Evolutionary conservation across 2,113 vertebrate species (phyloP), one percentile per base, ranked within the genome.

Genomic region (Marcusenius ussheri): DNA sequence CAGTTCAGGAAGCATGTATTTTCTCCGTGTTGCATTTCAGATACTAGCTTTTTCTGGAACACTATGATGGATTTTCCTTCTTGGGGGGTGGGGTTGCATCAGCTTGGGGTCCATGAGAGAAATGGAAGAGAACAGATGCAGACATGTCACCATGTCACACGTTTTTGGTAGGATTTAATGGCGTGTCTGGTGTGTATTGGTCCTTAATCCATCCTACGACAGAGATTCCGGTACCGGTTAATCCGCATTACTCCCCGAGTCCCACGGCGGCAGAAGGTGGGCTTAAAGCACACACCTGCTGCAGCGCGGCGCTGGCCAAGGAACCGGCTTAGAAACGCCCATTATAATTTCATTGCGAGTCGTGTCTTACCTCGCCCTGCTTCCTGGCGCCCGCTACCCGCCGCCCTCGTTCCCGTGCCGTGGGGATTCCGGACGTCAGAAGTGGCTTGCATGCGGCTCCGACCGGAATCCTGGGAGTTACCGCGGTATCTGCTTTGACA

Each of bases 251-350:
- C 35, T 83, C 45, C 84, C 87, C 39, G 70, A 53, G 62, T 53
- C 39, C 58, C 47, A 19, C 15, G 21, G 50, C 51, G 45, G 70
- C 90, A 90, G 90, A 90, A 88, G 87, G 86, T 45, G 49, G 90
- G 13, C 87, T 88, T 90, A 88, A 88, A 77, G 45, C 24, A 9
- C 74, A 66, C 90, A 88, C 90, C 90, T 90, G 90, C 90, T 62
- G 90, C 87, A 47, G 24, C 2, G 10, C 35, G 3, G 49, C 49
- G 46, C 86, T 6, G 42, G 53, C 87, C 86, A 88, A 90, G 51
- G 56, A 83, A 51, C 27, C 24, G 87, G 86, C 90, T 90, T 56
- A 88, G 56, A 42, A 31, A 15, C 70, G 27, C 46, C 51, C 35
- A 56, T 87, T 87, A 87, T n/a, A 51, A 56, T 74, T 86, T 70